These are phyloP conservation scores for Syrphus vitripennis DNA, from an alignment of 2,888 invertebrate species.

Conservation along the genomic window DNA sequence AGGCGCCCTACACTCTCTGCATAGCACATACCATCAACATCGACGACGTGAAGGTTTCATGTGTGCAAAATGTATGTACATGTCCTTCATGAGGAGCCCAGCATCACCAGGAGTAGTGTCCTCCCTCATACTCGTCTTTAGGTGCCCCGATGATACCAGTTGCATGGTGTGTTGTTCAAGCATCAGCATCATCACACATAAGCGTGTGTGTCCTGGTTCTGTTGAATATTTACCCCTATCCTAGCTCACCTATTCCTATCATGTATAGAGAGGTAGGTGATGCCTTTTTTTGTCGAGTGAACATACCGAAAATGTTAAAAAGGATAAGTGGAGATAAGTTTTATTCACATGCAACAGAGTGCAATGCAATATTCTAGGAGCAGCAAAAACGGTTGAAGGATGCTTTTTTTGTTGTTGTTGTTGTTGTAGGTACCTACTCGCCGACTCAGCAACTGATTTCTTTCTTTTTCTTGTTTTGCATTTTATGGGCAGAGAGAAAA, in stretches of 20 bases:
- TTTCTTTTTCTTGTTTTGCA: slow-evolving; percentile 59
- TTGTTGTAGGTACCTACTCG: background rate
- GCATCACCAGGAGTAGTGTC: slow-evolving; percentile 51
- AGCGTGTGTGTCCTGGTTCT: slow-evolving; percentile 6
- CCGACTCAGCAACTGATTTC: background rate
- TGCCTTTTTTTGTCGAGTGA: slow-evolving; percentile 59
- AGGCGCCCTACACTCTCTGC: slow-evolving; percentile 9
- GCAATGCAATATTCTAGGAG: slow-evolving; percentile 15
- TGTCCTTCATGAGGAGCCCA: slow-evolving; percentile 67
- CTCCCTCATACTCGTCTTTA: slow-evolving; percentile 49
- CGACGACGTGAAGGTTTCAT: slow-evolving; percentile 30
- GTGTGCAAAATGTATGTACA: slow-evolving; percentile 64
- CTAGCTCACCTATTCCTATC: background rate
- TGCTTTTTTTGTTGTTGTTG: slow-evolving; percentile 20
- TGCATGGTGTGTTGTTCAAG: background rate
- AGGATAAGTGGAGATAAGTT: slow-evolving; percentile 69
- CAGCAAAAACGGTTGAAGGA: slow-evolving; percentile 43
- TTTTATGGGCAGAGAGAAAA: slow-evolving; percentile 45
- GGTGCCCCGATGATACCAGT: slow-evolving; percentile 39
- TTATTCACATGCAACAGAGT: slow-evolving; percentile 67
- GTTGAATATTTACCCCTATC: background rate
- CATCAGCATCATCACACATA: background rate
- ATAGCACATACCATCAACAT: background rate
- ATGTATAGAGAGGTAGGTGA: slow-evolving; percentile 38
- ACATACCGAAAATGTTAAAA: slow-evolving; percentile 56